Base-by-base conservation (phyloP, 2,113 vertebrate genomes). In the Chlorodrepanis virens region DNA sequence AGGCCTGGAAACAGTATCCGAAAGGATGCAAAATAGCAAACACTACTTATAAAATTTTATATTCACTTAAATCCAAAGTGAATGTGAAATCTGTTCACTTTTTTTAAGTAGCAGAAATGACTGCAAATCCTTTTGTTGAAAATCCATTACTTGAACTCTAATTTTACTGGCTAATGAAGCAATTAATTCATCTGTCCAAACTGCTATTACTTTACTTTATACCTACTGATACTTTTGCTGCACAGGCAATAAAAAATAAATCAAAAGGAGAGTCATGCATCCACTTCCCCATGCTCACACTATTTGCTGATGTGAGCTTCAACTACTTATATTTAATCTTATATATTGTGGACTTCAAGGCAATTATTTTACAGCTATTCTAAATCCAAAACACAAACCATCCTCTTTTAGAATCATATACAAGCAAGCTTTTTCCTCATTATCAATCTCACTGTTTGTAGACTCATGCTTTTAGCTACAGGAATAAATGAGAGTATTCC, bases 331-430 rank as follows among this genome's bases (percentile, higher is more conserved):
- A 83, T 69, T 77, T 84, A n/a, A 83, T 77, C 79, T 93, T 67
- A 84, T 77, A 87, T 83, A 95, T 4, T 61, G 52, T 85, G 24
- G 93, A 84, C n/a, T 85, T 93, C 89, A 95, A 95, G 84, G 94
- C 21, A 95, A 96, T 81, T 90, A 96, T 82, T 54, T 82, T 67
- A 96, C 60, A 90, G 28, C 52, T 95, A 95, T 89, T 94, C 91
- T 95, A 97, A 84, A 69, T 40, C 39, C 61, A 76, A 89, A 95
- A 86, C 68, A 90, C 47, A 93, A 93, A 93, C 33, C 47, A 81
- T 45, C 52, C 54, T 87, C 42, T 86, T 85, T 86, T 53, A 80
- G 25, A 70, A 87, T 69, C 52, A 91, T 72, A 79, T 23, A 82
- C 63, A 94, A 95, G 72, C 39, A 93, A 90, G 71, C 21, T 64